Evolutionary conservation across 2,888 invertebrate genomes (phyloP), one percentile per base, ranked within the genome.

Genomic region (Brachyptera putata): DNA sequence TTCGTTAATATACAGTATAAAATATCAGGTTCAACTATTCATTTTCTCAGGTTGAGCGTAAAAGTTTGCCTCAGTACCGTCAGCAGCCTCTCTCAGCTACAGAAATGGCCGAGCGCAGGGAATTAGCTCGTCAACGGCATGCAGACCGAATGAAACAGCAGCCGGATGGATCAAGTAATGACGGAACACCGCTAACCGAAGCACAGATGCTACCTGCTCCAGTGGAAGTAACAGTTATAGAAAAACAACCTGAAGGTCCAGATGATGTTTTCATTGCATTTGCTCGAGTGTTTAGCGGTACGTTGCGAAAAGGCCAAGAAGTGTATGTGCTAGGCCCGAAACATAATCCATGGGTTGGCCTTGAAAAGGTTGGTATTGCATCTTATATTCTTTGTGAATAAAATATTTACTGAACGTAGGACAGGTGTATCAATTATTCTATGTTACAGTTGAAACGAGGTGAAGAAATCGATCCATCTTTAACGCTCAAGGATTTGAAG

Each of bases 211-310:
- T 16, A 34, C 46, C 18, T 11, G 57, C 11, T 3, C 46, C 21
- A 1, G 46, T 16, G 2, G 46, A 1, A 5, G 46, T 24, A 3
- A 11, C 21, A 1, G 46, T 16, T 1, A 24, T 4, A 5, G 46
- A 46, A 3, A 11, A 2, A 4, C 22, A 22, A 1, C 30, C 16
- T 26, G 74, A 76, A 39, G 66, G 70, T 22, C 71, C 71, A 50
- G 78, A 80, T 55, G 82, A 85, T 63, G 84, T 83, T 41, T 89
- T 96, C 71, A 80, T 98, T 65, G 97, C 94, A 0, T 93, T 98
- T 77, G 95, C 95, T 16, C 82, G 97, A 70, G 83, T 98, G 34
- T 97, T 92, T 73, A 94, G 94, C 73, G 97, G 98, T 1, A 87
- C 82, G 57, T 73, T 97, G 34, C 84, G 74, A 66, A 80, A 79